These are phyloP conservation scores for Argyra leucocephala DNA, from an alignment of 2,888 invertebrate genomes.

Conservation along the genomic window DNA sequence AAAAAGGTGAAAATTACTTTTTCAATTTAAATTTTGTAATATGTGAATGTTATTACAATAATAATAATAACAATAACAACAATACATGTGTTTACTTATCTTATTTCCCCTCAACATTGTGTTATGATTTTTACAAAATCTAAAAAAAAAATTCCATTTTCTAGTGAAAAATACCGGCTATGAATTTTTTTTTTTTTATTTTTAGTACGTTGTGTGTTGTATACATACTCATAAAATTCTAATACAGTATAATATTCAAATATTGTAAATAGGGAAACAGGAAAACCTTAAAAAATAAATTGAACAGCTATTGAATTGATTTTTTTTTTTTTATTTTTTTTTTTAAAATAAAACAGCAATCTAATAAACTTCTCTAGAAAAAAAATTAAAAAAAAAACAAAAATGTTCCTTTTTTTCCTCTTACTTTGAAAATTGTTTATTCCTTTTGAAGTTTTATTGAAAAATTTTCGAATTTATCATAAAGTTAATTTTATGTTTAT, in stretches of 20 bases:
- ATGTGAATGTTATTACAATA: neutral
- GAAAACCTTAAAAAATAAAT: conserved; percentile 4
- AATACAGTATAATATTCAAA: neutral
- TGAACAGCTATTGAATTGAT: conserved; percentile 1
- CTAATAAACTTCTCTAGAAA: neutral
- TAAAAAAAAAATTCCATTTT: neutral
- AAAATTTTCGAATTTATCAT: too few relatives aligned
- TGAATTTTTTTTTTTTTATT: neutral
- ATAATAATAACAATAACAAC: too few relatives aligned
- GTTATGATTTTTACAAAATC: too few relatives aligned
- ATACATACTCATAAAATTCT: too few relatives aligned
- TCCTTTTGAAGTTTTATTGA: too few relatives aligned
- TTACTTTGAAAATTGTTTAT: too few relatives aligned
- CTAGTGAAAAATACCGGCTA: neutral
- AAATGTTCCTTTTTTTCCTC: neutral
- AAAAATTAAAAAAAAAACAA: neutral
- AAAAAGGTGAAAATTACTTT: neutral
- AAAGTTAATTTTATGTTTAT: too few relatives aligned
- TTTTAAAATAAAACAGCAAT: neutral
- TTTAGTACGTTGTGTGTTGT: too few relatives aligned
- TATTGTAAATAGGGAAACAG: neutral
- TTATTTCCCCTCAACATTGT: neutral
- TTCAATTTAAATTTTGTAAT: neutral
- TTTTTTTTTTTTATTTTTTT: neutral
- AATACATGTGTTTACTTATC: neutral